Evolutionary conservation across 92 coral and sea anemone genomes (phyloP).

Genomic region (Pocillopora meandrina): DNA sequence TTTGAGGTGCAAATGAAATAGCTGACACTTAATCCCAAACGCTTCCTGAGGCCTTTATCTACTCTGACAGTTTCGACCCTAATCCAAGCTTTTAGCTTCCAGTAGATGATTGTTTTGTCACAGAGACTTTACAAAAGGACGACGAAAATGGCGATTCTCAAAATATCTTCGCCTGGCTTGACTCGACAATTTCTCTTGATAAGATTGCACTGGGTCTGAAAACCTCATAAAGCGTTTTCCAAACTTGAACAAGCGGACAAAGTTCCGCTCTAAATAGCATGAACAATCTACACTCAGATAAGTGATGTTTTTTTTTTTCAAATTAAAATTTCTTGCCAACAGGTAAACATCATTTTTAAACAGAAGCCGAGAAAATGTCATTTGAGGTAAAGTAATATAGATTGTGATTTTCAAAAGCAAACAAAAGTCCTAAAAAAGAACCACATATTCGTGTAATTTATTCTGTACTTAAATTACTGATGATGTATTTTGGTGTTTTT

Average conservation of each 20-base stretch:
- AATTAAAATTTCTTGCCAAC: neutral
- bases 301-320: neutral
- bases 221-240: neutral
- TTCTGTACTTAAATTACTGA: neutral
- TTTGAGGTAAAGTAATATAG: neutral
- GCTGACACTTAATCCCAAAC: constrained; percentile 9
- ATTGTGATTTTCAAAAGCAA: neutral
- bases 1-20: constrained; percentile 2
- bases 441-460: neutral
- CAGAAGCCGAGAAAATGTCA: constrained; percentile 7
- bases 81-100: neutral
- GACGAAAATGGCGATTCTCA: neutral
- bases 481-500: neutral
- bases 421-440: neutral
- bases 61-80: constrained; percentile 20
- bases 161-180: neutral
- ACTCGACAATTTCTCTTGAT: neutral
- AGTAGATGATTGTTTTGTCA: neutral
- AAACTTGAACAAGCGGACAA: neutral
- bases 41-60: constrained; percentile 16
- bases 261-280: neutral
- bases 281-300: constrained; percentile 1
- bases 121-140: neutral
- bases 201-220: neutral
- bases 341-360: constrained; percentile 5